Base-by-base conservation (phyloP, 2,888 invertebrate species). In the Thera obeliscata region DNA sequence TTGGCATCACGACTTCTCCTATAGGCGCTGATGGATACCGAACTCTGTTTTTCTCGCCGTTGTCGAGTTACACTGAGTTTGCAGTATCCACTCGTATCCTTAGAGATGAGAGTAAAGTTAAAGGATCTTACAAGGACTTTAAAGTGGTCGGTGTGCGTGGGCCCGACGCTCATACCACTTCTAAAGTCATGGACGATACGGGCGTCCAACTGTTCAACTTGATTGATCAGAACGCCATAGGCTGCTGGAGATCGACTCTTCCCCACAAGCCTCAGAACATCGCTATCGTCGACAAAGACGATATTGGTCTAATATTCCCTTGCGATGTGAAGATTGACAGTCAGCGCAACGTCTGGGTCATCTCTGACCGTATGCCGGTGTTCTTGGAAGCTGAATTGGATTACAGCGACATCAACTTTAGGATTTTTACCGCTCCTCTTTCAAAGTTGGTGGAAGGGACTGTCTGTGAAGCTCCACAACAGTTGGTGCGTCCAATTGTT, bases 311-410 rank as follows among this genome's bases (percentile, higher is more conserved):
- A 41, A 95, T 97, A 38, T 97, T 97, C 83, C 97, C 97, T 0
- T 94, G 95, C 74, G 97, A 97, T 80, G 94, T 97, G 2, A 97
- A 97, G 89, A 96, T 97, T 71, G 95, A 97, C 84, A 94, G 94
- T 57, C 94, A 95, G 66, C 93, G 94, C 71, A 96, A 96, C 73
- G 94, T 96, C 2, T 97, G 97, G 97, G 96, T 97, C 0, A 94
- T 97, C 2, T 97, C 97, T 0, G 97, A 97, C 84, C 94, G 96
- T 52, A 97, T 97, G 97, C 96, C 97, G 0, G 95, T 96, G 9
- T 97, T 97, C 79, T 88, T 97, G 46, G 94, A 95, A 75, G 89
- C 95, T 4, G 94, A 94, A 54, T 86, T 97, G 48, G 96, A 97
- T 82, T 97, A 95, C 80, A 95, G 94, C 56, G 97, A 97, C 74